Base-by-base conservation (phyloP, 2,797 vertebrate genomes). In the Dipus sagitta region DNA sequence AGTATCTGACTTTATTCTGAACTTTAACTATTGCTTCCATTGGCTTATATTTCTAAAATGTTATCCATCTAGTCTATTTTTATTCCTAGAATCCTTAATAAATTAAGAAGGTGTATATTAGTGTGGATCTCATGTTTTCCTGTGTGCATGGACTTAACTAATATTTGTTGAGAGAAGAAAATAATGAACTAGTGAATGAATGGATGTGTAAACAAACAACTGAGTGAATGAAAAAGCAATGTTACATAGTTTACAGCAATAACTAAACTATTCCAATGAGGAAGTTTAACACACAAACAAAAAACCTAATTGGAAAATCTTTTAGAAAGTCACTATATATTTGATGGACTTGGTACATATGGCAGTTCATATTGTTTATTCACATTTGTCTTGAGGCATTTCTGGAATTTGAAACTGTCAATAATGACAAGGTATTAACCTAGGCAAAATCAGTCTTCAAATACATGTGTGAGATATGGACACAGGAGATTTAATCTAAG, bases 31-130 rank as follows among this genome's bases (percentile, higher is more conserved):
- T 64, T 32, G 24, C 83, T 32, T 68, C 26, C 60, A 34, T 54
- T 71, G 7, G 23, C 88, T 88, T 71, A 85, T 88, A 76, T 92
- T 70, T 72, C 64, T 68, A 23, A 94, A 80, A 54, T 80, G 42
- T 68, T 84, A 68, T 52, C 60, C 47, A 47, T 11, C 47, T 47
- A 47, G 47, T 47, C 8, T 11, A 10, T 47, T 47, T 47, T 9
- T 47, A 9, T 47, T 47, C 8, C 47, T 9, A 47, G 11, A 20
- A 70, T 60, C 17, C 13, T 81, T 20, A 26, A 71, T 47, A 38
- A 10, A 26, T 2, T 23, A 47, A 13, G 34, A 32, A 13, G 12
- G 18, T 32, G 13, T 42, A 47, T 26, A 12, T 58, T 52, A n/a
- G 15, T 13, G 78, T 60, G 14, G 1, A 15, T 42, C 38, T 79